Percentiles rank a stretch among this genome's conserved stretches.
Evolutionary conservation across 2,113 vertebrate species (phyloP).

Genomic region (Variabilichromis moorii): DNA sequence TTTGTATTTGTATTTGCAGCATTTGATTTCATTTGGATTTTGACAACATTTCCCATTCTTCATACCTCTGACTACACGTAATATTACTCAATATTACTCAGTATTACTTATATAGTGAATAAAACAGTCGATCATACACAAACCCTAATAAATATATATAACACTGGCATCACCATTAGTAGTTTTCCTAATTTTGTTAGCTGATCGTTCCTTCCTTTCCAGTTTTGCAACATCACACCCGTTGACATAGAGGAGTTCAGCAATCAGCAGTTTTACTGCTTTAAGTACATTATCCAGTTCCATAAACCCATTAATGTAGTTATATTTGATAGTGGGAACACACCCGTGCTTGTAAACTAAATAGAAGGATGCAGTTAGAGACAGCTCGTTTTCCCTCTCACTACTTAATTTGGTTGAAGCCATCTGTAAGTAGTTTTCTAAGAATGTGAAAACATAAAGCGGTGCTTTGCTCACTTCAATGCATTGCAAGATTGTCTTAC

Average conservation of each 20-base stretch:
- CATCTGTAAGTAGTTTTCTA: neutral
- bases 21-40: neutral
- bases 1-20: neutral
- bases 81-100: neutral
- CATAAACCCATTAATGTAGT: neutral
- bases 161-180: neutral
- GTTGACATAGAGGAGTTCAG: neutral
- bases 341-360: neutral
- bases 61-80: neutral
- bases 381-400: neutral
- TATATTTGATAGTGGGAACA: neutral
- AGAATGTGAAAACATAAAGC: rapidly evolving
- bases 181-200: neutral
- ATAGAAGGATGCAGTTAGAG: rapidly evolving
- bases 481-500: neutral
- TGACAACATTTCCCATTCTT: rapidly evolving
- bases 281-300: neutral
- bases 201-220: neutral
- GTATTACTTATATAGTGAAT: rapidly evolving
- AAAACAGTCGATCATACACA: rapidly evolving
- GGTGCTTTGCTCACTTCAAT: neutral
- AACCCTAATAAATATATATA: neutral
- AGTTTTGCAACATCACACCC: neutral
- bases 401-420: neutral
- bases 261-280: neutral